These are phyloP conservation scores for Ephialtes manifestator DNA, from an alignment of 2,888 invertebrate genomes.

Conservation along the genomic window DNA sequence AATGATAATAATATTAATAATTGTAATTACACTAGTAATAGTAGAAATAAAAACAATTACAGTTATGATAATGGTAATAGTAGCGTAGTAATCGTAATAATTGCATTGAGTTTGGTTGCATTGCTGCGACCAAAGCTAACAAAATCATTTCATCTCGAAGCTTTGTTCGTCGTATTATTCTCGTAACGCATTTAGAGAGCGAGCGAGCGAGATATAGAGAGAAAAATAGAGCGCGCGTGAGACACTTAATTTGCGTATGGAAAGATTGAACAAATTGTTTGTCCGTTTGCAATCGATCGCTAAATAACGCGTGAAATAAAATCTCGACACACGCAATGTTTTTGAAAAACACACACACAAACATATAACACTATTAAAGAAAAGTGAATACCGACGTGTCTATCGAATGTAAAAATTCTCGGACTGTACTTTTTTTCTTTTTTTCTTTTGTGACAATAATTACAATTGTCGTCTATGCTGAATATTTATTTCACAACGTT, in stretches of 20 bases:
- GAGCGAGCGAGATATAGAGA: conserved; percentile 12
- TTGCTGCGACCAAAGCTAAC: conserved; percentile 73
- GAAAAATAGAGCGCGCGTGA: conserved; percentile 25
- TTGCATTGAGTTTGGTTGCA: conserved; percentile 77
- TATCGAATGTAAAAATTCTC: neutral
- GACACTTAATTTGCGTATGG: neutral
- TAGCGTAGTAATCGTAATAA: conserved; percentile 69
- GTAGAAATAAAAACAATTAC: conserved; percentile 54
- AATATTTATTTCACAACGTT: neutral
- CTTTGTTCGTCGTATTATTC: conserved; percentile 36
- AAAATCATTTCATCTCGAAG: conserved; percentile 54
- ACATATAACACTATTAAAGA: conserved; percentile 19
- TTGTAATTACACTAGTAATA: conserved; percentile 47
- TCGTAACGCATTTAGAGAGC: conserved; percentile 26
- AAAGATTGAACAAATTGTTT: conserved; percentile 2
- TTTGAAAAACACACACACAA: conserved; percentile 1
- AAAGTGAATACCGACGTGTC: neutral
- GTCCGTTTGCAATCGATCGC: conserved; percentile 43
- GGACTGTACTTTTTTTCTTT: neutral
- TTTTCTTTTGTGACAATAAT: neutral
- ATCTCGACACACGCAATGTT: conserved; percentile 6
- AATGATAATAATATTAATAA: conserved; percentile 55
- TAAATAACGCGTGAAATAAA: conserved; percentile 30
- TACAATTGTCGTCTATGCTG: neutral
- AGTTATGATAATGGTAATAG: conserved; percentile 66